Evolutionary conservation across 2,113 vertebrate species (phyloP).

Genomic region (Epinephelus lanceolatus): DNA sequence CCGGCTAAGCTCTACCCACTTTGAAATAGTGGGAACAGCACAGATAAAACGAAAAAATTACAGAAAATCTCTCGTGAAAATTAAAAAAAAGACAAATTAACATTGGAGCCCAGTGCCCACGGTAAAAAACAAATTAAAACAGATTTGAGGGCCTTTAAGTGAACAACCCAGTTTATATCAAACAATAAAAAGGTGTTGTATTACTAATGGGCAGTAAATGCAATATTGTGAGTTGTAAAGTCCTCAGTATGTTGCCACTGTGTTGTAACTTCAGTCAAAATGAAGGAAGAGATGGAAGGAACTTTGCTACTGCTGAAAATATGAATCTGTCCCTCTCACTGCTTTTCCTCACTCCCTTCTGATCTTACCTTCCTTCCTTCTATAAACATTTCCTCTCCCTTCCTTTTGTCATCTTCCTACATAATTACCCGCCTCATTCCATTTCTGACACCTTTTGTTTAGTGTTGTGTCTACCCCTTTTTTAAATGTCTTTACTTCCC

Average conservation of each 20-base stretch:
- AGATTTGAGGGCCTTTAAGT: not conserved
- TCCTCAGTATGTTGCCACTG: not conserved
- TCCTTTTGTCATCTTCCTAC: not conserved
- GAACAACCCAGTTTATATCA: not conserved
- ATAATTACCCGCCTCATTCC: not conserved
- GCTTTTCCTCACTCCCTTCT: not conserved
- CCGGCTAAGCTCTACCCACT: not conserved
- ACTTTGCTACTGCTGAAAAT: not conserved
- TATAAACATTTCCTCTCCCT: not conserved
- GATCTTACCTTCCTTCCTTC: not conserved
- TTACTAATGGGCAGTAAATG: too few relatives aligned
- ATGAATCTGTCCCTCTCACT: conserved; percentile 5
- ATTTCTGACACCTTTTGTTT: not conserved
- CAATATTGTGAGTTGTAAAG: not conserved
- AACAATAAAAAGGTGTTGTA: not conserved
- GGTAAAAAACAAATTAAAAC: too few relatives aligned
- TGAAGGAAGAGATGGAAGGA: not conserved
- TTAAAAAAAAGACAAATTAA: too few relatives aligned
- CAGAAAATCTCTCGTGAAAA: not conserved
- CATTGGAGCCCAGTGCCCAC: not conserved
- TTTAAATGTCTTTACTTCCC: not conserved
- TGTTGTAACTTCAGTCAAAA: not conserved
- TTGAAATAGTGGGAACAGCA: not conserved
- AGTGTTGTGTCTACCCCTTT: not conserved
- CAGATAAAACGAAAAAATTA: not conserved